Conservation (phyloP, 2,113 vertebrate genomes). For the Colius striatus region DNA sequence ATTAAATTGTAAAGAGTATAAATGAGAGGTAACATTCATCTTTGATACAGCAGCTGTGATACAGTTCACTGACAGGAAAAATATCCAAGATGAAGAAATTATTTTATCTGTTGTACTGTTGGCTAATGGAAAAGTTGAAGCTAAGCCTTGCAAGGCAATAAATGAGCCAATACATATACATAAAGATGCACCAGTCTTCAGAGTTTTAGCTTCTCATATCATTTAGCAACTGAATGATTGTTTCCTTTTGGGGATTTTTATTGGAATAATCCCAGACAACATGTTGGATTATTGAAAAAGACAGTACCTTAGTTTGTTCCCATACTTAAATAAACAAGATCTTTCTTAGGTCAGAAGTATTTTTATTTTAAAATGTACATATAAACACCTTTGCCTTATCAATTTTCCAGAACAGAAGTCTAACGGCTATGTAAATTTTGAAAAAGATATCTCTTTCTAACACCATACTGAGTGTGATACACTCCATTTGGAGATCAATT, state of each 20-base stretch:
- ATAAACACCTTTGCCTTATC: not conserved
- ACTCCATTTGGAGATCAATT: not conserved
- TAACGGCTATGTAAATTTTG: not conserved
- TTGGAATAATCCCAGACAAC: not conserved
- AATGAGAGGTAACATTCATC: constrained; percentile 60
- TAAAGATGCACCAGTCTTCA: not conserved
- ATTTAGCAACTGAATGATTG: constrained; percentile 14
- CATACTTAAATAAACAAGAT: not conserved
- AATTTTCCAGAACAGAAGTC: not conserved
- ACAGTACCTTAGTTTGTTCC: not conserved
- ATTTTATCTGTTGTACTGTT: not conserved
- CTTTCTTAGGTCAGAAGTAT: not conserved
- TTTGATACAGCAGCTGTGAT: constrained; percentile 45
- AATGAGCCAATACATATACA: not conserved
- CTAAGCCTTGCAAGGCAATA: constrained; percentile 9
- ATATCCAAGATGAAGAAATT: not conserved
- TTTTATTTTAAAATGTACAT: not conserved
- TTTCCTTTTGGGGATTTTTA: not conserved
- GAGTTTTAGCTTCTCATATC: not conserved
- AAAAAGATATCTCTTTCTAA: not conserved
- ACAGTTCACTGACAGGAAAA: constrained; percentile 43
- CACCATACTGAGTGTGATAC: not conserved
- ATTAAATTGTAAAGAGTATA: constrained; percentile 62
- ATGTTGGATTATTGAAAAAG: not conserved
- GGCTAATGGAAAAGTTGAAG: not conserved